Conservation (phyloP, 2,888 invertebrate species). For the Agrilus cyanescens region DNA sequence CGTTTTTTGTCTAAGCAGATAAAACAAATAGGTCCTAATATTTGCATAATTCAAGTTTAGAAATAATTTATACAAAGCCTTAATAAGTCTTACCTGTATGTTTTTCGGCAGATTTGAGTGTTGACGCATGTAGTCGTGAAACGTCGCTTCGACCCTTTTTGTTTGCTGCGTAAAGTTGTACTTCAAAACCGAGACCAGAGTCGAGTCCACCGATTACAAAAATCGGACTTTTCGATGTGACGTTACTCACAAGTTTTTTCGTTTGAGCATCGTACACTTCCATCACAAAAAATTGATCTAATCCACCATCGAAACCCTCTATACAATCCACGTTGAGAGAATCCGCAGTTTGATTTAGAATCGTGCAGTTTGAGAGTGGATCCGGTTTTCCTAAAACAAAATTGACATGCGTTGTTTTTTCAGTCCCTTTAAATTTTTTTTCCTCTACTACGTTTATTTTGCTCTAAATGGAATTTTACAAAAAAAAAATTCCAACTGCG, state of each 20-base stretch:
- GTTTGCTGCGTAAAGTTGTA: conserved; percentile 58
- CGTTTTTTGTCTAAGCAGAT: too few relatives aligned
- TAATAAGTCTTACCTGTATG: conserved; percentile 46
- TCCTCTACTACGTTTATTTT: too few relatives aligned
- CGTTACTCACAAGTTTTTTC: conserved; percentile 43
- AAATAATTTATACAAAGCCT: too few relatives aligned
- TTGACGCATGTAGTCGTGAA: conserved; percentile 53
- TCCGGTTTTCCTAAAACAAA: conserved; percentile 55
- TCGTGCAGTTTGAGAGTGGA: conserved; percentile 57
- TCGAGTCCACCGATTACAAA: conserved; percentile 56
- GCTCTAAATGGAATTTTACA: too few relatives aligned
- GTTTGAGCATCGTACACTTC: conserved; percentile 50
- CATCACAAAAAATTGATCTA: conserved; percentile 61
- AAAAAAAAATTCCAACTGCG: too few relatives aligned
- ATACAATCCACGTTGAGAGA: conserved; percentile 60
- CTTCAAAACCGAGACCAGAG: conserved; percentile 56
- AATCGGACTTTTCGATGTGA: conserved; percentile 45
- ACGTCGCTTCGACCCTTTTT: conserved; percentile 59
- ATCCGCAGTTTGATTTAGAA: conserved; percentile 61
- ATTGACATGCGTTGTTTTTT: too few relatives aligned
- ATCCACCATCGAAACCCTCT: conserved; percentile 66
- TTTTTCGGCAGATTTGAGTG: conserved; percentile 60
- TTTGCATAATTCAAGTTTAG: too few relatives aligned
- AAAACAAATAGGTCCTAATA: too few relatives aligned
- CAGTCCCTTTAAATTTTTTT: too few relatives aligned